Evolutionary conservation across 2,113 vertebrate genomes (phyloP).

Genomic region (Pongo abelii): DNA sequence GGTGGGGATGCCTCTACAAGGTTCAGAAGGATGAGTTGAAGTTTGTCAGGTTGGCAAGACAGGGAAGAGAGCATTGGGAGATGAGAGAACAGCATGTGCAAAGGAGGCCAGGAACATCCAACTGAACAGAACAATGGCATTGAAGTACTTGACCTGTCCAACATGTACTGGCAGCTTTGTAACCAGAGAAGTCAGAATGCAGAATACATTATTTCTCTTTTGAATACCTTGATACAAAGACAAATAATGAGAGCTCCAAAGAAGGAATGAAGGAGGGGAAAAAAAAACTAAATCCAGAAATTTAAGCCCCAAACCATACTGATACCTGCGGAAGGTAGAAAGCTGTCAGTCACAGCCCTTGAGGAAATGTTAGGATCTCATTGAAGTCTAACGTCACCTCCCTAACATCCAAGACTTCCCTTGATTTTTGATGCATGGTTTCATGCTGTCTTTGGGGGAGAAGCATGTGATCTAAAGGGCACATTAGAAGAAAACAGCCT

Average conservation of each 20-base stretch:
- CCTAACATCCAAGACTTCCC: not conserved
- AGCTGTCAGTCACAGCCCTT: not conserved
- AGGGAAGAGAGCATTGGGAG: not conserved
- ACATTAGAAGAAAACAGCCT: constrained; percentile 52
- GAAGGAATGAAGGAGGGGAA: not conserved
- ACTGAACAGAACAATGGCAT: not conserved
- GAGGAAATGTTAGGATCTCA: constrained; percentile 1
- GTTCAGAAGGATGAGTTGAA: not conserved
- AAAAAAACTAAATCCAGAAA: constrained; percentile 1
- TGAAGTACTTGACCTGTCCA: not conserved
- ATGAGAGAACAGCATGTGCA: not conserved
- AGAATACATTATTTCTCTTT: not conserved
- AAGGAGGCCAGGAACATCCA: not conserved
- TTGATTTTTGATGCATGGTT: not conserved
- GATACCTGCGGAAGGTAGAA: not conserved
- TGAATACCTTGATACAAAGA: not conserved
- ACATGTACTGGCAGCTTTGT: not conserved
- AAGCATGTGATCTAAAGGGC: constrained; percentile 53
- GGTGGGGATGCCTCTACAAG: rapidly evolving
- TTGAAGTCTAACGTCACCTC: not conserved
- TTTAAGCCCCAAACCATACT: not conserved
- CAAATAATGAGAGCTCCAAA: not conserved
- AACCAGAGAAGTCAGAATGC: not conserved
- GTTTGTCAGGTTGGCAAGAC: not conserved
- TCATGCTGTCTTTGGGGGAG: constrained; percentile 19